Conservation (phyloP, 2,888 invertebrate species). For the Mythimna albipuncta region DNA sequence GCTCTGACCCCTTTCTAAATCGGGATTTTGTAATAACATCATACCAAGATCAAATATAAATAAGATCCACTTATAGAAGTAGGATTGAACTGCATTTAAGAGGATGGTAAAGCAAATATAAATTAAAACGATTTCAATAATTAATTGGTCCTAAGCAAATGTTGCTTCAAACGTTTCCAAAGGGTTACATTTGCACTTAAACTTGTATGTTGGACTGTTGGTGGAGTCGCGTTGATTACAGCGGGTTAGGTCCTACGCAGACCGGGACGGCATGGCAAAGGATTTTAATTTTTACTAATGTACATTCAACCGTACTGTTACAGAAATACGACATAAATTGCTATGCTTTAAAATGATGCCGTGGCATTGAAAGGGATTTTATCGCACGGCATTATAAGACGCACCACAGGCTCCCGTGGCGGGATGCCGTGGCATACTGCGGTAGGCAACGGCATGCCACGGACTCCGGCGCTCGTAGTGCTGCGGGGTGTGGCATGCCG, state of each 20-base stretch:
- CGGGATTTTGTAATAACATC: constrained; percentile 6
- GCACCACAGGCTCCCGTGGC: too few relatives aligned
- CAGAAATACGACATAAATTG: too few relatives aligned
- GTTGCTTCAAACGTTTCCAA: constrained; percentile 59
- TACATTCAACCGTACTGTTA: too few relatives aligned
- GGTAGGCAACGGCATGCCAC: too few relatives aligned
- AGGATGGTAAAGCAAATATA: constrained; percentile 55
- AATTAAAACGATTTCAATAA: constrained; percentile 66
- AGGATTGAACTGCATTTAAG: constrained; percentile 35
- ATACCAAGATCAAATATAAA: constrained; percentile 31
- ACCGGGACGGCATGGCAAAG: too few relatives aligned
- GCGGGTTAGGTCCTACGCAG: constrained; percentile 24
- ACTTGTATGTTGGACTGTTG: constrained; percentile 51
- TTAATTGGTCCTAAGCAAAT: constrained; percentile 69
- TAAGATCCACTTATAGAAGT: constrained; percentile 13
- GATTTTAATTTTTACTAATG: too few relatives aligned
- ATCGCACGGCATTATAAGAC: too few relatives aligned
- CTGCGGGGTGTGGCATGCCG: too few relatives aligned
- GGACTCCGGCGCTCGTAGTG: too few relatives aligned
- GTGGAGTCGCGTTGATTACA: constrained; percentile 22
- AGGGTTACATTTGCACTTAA: constrained; percentile 70
- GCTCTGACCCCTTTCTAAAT: not conserved
- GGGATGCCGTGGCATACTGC: too few relatives aligned
- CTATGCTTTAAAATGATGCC: too few relatives aligned
- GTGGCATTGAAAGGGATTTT: too few relatives aligned